Evolutionary conservation across 2,113 vertebrate genomes (phyloP).

Genomic region (Haplotaxodon microlepis): DNA sequence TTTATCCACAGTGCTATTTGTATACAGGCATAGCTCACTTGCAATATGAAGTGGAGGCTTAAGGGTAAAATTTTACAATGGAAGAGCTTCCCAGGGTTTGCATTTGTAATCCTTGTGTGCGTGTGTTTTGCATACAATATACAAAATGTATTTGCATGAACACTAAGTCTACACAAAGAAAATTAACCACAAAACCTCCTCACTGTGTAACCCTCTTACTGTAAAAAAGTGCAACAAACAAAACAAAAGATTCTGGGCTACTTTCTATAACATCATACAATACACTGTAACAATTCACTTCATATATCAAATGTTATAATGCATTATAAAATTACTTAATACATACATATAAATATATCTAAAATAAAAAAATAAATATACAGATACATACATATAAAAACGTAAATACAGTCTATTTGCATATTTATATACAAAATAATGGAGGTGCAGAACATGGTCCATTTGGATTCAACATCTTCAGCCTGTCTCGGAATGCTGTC

Average conservation of each 20-base stretch:
- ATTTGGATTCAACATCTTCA: background rate
- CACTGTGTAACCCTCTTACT: background rate
- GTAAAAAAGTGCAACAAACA: background rate
- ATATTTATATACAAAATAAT: background rate
- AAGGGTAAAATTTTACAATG: background rate
- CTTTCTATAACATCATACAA: background rate
- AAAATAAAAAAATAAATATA: background rate
- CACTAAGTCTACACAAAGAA: background rate
- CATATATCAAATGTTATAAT: background rate
- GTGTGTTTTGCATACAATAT: background rate
- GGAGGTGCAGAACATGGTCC: background rate
- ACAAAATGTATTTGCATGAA: background rate
- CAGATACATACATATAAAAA: background rate
- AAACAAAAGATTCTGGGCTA: background rate
- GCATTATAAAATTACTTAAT: background rate
- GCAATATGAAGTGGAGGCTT: background rate
- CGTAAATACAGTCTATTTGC: accelerated
- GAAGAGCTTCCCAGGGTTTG: background rate
- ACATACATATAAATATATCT: background rate
- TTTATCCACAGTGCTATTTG: background rate
- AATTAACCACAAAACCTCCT: background rate
- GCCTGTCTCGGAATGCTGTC: background rate
- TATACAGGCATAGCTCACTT: background rate
- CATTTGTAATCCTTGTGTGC: background rate
- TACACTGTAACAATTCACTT: background rate